These are phyloP conservation scores for Microchirus variegatus DNA, from an alignment of 2,797 vertebrate genomes.

Conservation along the genomic window DNA sequence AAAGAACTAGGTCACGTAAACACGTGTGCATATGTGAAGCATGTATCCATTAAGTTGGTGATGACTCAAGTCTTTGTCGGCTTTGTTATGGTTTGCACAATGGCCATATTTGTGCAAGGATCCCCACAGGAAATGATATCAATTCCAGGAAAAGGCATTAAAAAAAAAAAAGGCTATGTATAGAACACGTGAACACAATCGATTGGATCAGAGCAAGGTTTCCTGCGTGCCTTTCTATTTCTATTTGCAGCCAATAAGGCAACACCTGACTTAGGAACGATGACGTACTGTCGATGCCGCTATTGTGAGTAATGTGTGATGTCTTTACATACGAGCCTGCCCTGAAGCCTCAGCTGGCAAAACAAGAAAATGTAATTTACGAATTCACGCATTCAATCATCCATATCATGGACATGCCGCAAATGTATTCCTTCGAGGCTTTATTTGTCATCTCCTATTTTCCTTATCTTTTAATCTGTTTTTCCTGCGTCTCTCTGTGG, in stretches of 20 bases:
- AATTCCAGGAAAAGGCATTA: constrained; percentile 71
- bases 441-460: constrained; percentile 9
- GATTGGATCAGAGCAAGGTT: constrained; percentile 48
- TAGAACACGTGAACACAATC: constrained; percentile 46
- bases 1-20: constrained; percentile 41
- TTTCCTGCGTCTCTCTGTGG: constrained; percentile 38
- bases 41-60: constrained; percentile 20
- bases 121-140: constrained; percentile 57
- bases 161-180: constrained; percentile 57
- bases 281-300: constrained; percentile 1
- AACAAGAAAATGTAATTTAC: constrained; percentile 17
- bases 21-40: constrained; percentile 23
- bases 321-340: constrained; percentile 3
- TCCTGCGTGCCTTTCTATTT: constrained; percentile 20
- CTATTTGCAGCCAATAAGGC: constrained; percentile 16
- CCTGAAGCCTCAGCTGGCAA: constrained; percentile 21
- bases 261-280: not conserved
- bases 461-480: constrained; percentile 31
- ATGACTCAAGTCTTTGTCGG: constrained; percentile 29
- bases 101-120: constrained; percentile 45
- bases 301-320: not conserved
- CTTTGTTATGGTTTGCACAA: constrained; percentile 40
- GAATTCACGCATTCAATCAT: constrained; percentile 23
- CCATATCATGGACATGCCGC: constrained; percentile 3
- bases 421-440: constrained; percentile 1